Percentiles rank a stretch among this genome's conserved stretches.
These are phyloP conservation scores for Diaprepes abbreviatus DNA, from an alignment of 2,888 invertebrate genomes.

Conservation along the genomic window DNA sequence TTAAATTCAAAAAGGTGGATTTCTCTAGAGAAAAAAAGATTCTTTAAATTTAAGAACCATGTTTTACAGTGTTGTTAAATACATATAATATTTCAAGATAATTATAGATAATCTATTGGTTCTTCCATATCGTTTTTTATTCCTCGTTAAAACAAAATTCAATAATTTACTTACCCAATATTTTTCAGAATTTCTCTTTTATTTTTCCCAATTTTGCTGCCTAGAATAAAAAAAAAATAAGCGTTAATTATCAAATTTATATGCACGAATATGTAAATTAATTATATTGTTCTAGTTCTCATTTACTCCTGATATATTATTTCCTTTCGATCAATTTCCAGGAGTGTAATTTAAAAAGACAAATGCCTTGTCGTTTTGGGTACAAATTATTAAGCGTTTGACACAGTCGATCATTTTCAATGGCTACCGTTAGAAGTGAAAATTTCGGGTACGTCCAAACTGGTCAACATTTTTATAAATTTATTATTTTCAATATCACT, in stretches of 20 bases:
- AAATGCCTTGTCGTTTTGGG: slow-evolving; percentile 21
- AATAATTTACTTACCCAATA: no score
- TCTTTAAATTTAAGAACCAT: no score
- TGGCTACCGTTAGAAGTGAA: slow-evolving; percentile 17
- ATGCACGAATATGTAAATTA: background rate
- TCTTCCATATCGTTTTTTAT: no score
- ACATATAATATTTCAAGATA: no score
- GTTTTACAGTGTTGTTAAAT: no score
- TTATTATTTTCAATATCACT: no score
- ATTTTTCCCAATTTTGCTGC: background rate
- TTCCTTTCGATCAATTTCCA: background rate
- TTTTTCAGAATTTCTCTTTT: no score
- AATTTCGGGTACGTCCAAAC: slow-evolving; percentile 2
- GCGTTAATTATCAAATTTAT: background rate
- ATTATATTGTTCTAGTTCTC: background rate
- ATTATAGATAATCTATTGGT: no score
- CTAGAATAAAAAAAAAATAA: background rate
- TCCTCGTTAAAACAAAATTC: no score
- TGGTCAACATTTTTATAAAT: no score
- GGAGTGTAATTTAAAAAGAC: background rate
- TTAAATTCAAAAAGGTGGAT: no score
- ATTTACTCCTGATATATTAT: background rate
- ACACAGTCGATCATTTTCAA: slow-evolving; percentile 7
- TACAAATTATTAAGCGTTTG: background rate
- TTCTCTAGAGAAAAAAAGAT: no score